Evolutionary conservation across 2,888 invertebrate species (phyloP), one percentile per base, ranked within the genome.

Genomic region (Euphydryas editha): DNA sequence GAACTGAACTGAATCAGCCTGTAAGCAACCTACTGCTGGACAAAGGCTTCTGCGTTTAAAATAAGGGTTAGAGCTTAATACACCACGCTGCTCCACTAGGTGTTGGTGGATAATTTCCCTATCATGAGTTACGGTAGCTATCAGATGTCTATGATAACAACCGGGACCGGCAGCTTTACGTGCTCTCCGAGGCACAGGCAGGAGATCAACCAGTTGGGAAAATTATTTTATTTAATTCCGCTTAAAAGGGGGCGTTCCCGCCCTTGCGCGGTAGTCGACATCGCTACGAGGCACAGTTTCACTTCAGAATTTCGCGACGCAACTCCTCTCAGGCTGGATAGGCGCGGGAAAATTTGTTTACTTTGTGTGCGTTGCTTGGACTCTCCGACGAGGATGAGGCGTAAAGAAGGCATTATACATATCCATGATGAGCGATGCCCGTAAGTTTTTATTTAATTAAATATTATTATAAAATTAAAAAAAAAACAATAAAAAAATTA

Each of bases 381-480:
- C 42, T 68, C 51, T 46, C 62, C 51, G 30, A 51, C 10, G 1
- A 54, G 79, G 74, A 68, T 82, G 79, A 74, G 66, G 30, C 76
- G 75, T 0, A 78, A 76, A 57, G 76, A 73, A 64, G 81, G 77
- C 63, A 82, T 82, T 17, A 71, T 68, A 0, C 85, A 86, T 24
- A 65, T 75, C 0, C 84, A 86, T 60, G 86, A 87, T 60, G 55
- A 84, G 36, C 76, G 83, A 3, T 87, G 86, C 60, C 79, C 78
- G 86, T 86, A 78, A 84, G 86, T 84, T 56, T 36, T n/a, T 30
- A 11, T 36, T 57, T 57, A 47, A 2, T 62, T 11, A 60, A 55
- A 39, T 46, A 30, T 57, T 60, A 47, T 10, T 20, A 13, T n/a
- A 36, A 15, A 36, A 11, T 30, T 54, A 30, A 21, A 60, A n/a